Evolutionary conservation across 1,140 invertebrate species (phyloP), one percentile per base, ranked within the genome.

Genomic region (Harlomillsia oculata): DNA sequence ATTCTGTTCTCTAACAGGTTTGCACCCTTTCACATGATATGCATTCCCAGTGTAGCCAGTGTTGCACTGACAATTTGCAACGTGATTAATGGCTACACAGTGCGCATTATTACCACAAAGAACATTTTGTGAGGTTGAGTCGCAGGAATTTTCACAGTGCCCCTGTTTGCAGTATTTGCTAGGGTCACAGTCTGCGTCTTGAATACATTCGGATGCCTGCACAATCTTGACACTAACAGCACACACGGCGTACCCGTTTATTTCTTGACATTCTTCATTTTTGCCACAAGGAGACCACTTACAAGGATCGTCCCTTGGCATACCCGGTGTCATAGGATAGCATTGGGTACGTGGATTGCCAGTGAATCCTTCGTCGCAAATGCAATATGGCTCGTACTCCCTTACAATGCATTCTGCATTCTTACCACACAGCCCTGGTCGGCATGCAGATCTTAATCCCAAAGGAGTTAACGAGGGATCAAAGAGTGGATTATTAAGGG

Each of bases 281-380:
- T 77, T 77, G 39, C 80, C 80, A 66, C 87, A 90, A 1, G 85
- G 86, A 20, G 83, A 86, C 16, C 84, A 84, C 67, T 82, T 80
- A 69, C 88, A 91, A 3, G 83, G 84, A 71, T 89, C 76, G 28
- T 8, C 11, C 9, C 16, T 20, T 11, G 79, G 63, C 86, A 80
- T 80, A 40, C 41, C 69, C 70, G 56, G n/a, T 79, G 23, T 77
- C 80, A 56, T 77, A 76, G 20, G 73, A 25, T 58, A 21, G 50
- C 78, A 83, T 61, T 64, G 63, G 1, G 69, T 68, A 54, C 75
- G 75, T 28, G 77, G 74, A 69, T 79, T 76, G 29, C 61, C 53
- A 13, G 53, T 43, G 64, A 46, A 60, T 18, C 60, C 48, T 44
- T 45, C 26, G 37, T 41, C 34, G 71, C 82, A 84, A 36, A 75